Evolutionary conservation across 1,140 invertebrate genomes (phyloP).

Genomic region (Anthonomus grandis): DNA sequence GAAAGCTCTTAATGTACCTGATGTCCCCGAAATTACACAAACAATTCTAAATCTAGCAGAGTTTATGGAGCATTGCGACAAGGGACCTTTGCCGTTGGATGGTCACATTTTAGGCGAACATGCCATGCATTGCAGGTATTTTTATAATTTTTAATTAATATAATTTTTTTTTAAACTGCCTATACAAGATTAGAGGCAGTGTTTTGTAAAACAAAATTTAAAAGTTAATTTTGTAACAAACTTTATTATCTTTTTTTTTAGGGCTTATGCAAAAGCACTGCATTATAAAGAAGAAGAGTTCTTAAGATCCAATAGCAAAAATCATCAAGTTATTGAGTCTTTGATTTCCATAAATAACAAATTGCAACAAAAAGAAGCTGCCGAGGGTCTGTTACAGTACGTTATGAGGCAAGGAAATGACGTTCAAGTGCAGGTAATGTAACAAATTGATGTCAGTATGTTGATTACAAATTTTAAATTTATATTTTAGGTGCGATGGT

Average conservation of each 20-base stretch:
- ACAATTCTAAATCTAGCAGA: slow-evolving; percentile 97
- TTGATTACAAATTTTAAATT: neutral
- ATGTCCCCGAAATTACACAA: slow-evolving; percentile 95
- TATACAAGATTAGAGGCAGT: too few species aligned
- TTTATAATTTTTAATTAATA: neutral
- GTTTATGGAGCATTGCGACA: slow-evolving; percentile 99
- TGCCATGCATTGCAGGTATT: slow-evolving; percentile 80
- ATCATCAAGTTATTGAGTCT: slow-evolving; percentile 83
- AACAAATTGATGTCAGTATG: neutral
- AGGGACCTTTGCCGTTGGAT: slow-evolving; percentile 88
- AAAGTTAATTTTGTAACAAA: neutral
- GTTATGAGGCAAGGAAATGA: slow-evolving; percentile 79
- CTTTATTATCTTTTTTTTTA: slow-evolving; percentile 38
- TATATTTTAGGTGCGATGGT: slow-evolving; percentile 79
- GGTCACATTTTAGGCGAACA: slow-evolving; percentile 76
- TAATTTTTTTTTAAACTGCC: neutral
- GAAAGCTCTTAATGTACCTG: slow-evolving; percentile 86
- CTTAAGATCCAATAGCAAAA: slow-evolving; percentile 53
- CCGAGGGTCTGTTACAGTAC: slow-evolving; percentile 86
- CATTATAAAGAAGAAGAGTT: slow-evolving; percentile 99
- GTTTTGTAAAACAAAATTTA: neutral
- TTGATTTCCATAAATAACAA: slow-evolving; percentile 99
- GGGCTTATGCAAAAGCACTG: slow-evolving; percentile 90
- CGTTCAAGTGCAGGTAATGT: slow-evolving; percentile 67
- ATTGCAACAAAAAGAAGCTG: slow-evolving; percentile 96